Percentiles rank a stretch among this genome's conserved stretches.
These are phyloP conservation scores for Nysson spinosus DNA, from an alignment of 2,888 invertebrate species.

Conservation along the genomic window DNA sequence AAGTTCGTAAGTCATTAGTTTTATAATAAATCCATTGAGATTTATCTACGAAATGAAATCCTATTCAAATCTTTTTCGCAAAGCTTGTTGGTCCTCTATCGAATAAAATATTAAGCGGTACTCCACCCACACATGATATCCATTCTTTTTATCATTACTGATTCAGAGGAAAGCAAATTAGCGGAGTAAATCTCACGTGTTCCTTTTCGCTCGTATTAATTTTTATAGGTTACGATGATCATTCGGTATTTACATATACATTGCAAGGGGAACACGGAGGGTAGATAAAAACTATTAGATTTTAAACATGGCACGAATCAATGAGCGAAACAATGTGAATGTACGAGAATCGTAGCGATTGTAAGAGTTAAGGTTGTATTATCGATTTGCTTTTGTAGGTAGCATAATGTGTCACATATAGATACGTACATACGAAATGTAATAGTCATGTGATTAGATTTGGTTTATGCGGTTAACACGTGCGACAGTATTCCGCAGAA, in stretches of 20 bases:
- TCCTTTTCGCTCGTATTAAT: not conserved
- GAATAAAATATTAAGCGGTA: slow-evolving; percentile 1
- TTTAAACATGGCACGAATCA: slow-evolving; percentile 11
- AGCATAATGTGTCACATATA: slow-evolving; percentile 39
- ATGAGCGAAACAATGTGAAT: slow-evolving; percentile 38
- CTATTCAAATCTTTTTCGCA: too few species aligned
- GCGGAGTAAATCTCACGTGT: slow-evolving; percentile 1
- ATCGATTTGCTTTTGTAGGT: slow-evolving; percentile 64
- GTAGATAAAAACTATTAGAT: not conserved
- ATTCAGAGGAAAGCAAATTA: not conserved
- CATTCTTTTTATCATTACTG: not conserved
- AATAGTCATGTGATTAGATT: slow-evolving; percentile 31
- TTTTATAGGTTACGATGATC: slow-evolving; percentile 6
- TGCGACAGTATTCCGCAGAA: slow-evolving; percentile 52
- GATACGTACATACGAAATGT: slow-evolving; percentile 27
- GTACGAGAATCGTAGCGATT: slow-evolving; percentile 47
- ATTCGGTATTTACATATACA: slow-evolving; percentile 28
- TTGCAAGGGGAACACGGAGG: slow-evolving; percentile 16
- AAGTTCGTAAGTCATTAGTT: too few species aligned
- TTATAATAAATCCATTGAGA: too few species aligned
- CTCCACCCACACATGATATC: not conserved
- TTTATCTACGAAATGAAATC: too few species aligned
- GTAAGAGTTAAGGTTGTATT: slow-evolving; percentile 65
- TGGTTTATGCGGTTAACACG: slow-evolving; percentile 36
- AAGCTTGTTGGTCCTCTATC: not conserved